Conservation (phyloP, 2,113 vertebrate species). For the Arizona elegans region DNA sequence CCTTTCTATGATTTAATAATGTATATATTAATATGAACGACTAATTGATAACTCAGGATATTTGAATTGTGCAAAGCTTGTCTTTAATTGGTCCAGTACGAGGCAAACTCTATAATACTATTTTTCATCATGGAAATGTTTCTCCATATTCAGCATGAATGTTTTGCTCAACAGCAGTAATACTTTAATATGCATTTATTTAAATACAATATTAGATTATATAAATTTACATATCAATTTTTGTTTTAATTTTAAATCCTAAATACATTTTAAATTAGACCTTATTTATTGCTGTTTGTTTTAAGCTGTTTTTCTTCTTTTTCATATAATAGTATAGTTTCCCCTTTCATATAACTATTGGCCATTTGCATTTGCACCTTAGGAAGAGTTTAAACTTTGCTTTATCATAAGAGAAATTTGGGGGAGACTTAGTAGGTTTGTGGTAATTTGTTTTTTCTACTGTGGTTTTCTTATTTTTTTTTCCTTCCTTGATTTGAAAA, state of each 20-base stretch:
- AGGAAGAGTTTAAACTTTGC: background rate
- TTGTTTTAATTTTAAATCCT: background rate
- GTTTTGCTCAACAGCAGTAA: background rate
- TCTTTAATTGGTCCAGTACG: background rate
- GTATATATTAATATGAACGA: background rate
- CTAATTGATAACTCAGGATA: background rate
- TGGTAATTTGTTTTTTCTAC: background rate
- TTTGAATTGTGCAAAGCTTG: background rate
- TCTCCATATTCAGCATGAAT: background rate
- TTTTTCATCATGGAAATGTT: background rate
- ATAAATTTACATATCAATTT: background rate
- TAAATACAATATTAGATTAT: background rate
- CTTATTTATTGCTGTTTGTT: background rate
- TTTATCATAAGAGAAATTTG: background rate
- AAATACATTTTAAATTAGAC: background rate
- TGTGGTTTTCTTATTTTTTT: background rate
- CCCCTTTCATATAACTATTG: background rate
- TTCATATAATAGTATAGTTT: background rate
- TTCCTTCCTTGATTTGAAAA: constrained; percentile 26
- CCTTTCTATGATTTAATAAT: background rate
- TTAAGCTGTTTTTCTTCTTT: background rate
- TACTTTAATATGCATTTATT: background rate
- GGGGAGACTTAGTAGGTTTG: background rate
- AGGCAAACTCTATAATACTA: background rate
- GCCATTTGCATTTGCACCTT: background rate